phyloP scores from a whole-genome alignment of 1,140 invertebrate species.

The Pygmarrhopalites habei region DNA sequence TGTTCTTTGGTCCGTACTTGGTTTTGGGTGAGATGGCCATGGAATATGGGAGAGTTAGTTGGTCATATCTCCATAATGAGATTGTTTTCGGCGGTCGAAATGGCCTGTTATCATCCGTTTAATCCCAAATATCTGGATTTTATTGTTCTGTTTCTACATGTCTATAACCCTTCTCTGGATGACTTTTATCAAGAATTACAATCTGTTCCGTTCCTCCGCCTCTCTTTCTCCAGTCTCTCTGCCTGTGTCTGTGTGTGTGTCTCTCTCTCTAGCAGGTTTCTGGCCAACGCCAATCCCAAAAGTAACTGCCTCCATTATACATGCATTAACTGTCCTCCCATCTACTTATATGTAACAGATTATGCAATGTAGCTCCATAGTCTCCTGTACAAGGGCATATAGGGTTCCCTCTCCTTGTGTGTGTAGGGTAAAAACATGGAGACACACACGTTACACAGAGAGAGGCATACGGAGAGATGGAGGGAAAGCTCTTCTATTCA shows the following conservation, averaged over 20 bases:
- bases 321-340: slow-evolving; percentile 28
- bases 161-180: slow-evolving; percentile 23
- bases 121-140: slow-evolving; percentile 37
- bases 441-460: too few relatives aligned
- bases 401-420: too few relatives aligned
- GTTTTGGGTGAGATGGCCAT: neutral
- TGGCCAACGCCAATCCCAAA: slow-evolving; percentile 25
- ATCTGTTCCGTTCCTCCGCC: slow-evolving; percentile 24
- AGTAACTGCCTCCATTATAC: slow-evolving; percentile 29
- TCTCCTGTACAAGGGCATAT: too few relatives aligned
- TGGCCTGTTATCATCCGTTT: slow-evolving; percentile 37
- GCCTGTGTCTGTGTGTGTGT: neutral
- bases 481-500: too few relatives aligned
- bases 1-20: neutral
- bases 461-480: too few relatives aligned
- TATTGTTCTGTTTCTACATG: slow-evolving; percentile 32
- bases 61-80: slow-evolving; percentile 38
- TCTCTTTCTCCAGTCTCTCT: neutral
- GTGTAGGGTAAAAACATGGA: too few relatives aligned
- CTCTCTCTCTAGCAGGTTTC: neutral
- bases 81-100: slow-evolving; percentile 36
- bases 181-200: slow-evolving; percentile 29
- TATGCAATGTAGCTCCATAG: too few relatives aligned
- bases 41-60: slow-evolving; percentile 20
- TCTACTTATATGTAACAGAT: neutral